Base-by-base conservation (phyloP, 2,888 invertebrate genomes). In the Ectemnius lituratus region DNA sequence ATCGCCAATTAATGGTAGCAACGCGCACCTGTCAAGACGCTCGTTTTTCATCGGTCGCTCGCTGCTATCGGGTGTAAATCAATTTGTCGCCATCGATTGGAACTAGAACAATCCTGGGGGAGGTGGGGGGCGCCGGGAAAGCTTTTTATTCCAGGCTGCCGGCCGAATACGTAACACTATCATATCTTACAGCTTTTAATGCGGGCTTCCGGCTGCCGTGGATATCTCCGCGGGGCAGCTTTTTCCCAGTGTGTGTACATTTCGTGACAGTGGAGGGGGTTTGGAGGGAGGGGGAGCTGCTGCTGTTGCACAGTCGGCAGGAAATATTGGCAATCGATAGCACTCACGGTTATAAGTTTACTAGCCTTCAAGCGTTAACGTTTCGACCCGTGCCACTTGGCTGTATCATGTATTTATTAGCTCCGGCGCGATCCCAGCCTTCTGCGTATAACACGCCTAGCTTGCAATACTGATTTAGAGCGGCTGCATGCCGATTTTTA, bases 241-340 rank as follows among this genome's bases (percentile, higher is more conserved):
- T 37, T 37, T 37, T 37, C 37, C 37, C 37, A 37, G 37, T 37
- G 37, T 37, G 37, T 58, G 27, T 58, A 27, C 58, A 58, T 58
- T 58, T 58, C 58, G 58, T 20, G 27, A 20, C 23, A 27, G 58
- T 18, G 57, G 57, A 11, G 20, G 27, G 27, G 13, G 20, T 2
- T 20, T 20, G 20, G 20, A 20, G 20, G 20, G 20, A 2, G 20
- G 20, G 2, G 20, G 20, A 2, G 20, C 1, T 2, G 20, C 20
- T 20, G 20, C 11, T 11, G 8, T 5, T 37, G 37, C 11, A 37
- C 37, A 37, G 37, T 37, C 37, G 47, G 49, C 20, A 14, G 49
- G 20, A 65, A 73, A 64, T 75, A 75, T 73, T 65, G 73, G 64
- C 52, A 68, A 73, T 68, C 73, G 75, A 75, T 75, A 57, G 16